A percentile compares a stretch with the other conserved stretches of the same genome.
Conservation (phyloP, 2,888 invertebrate species). For the Campoplex nolae region DNA sequence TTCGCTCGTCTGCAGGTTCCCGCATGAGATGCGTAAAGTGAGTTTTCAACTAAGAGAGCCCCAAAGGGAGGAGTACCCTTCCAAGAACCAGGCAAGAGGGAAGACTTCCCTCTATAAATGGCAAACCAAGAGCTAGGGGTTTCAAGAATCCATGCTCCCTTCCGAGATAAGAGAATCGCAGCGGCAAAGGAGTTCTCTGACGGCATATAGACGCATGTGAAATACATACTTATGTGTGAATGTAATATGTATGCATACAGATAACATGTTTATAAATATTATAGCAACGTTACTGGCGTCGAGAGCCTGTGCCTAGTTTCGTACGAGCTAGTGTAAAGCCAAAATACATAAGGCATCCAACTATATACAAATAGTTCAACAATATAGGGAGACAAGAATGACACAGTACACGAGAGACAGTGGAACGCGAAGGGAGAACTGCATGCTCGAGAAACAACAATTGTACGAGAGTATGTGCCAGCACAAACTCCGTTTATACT, state of each 20-base stretch:
- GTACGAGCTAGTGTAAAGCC: slow-evolving; percentile 17
- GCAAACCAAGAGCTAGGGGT: slow-evolving; percentile 39
- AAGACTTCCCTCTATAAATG: slow-evolving; percentile 37
- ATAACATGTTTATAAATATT: slow-evolving; percentile 31
- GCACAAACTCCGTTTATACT: slow-evolving; percentile 61
- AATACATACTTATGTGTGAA: neutral
- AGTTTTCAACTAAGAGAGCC: slow-evolving; percentile 6
- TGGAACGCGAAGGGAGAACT: slow-evolving; percentile 44
- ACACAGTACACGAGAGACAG: slow-evolving; percentile 36
- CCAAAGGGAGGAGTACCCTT: slow-evolving; percentile 10
- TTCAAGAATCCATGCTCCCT: slow-evolving; percentile 55
- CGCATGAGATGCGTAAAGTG: slow-evolving; percentile 58
- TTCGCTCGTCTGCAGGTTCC: slow-evolving; percentile 60
- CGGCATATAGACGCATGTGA: slow-evolving; percentile 5
- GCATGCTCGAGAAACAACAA: slow-evolving; percentile 67
- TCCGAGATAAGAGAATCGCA: slow-evolving; percentile 46
- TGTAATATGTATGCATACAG: slow-evolving; percentile 16
- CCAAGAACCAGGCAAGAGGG: slow-evolving; percentile 25
- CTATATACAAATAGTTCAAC: slow-evolving; percentile 20
- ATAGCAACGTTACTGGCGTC: slow-evolving; percentile 31
- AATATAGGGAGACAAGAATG: slow-evolving; percentile 9
- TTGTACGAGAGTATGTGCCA: slow-evolving; percentile 57
- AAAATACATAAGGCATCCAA: slow-evolving; percentile 32
- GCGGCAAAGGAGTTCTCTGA: slow-evolving; percentile 29
- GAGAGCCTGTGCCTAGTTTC: slow-evolving; percentile 13